phyloP scores from a whole-genome alignment of 2,113 vertebrate species.

The Eleginops maclovinus region DNA sequence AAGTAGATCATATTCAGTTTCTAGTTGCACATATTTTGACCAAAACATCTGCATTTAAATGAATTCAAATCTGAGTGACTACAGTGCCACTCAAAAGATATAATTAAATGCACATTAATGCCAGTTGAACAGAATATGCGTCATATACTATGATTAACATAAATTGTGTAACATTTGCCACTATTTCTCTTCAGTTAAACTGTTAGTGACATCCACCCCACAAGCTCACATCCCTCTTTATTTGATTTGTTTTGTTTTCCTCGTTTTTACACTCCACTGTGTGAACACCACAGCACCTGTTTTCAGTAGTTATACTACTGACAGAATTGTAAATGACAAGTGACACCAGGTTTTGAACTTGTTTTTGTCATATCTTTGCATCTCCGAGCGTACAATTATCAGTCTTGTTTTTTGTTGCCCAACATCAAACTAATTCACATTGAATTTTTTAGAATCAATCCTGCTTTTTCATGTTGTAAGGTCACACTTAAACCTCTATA shows the following conservation, averaged over 20 bases:
- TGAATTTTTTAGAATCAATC: not conserved
- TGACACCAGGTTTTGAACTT: slow-evolving; percentile 13
- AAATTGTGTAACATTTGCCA: not conserved
- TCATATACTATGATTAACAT: no score
- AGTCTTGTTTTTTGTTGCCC: slow-evolving; percentile 18
- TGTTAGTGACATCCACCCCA: not conserved
- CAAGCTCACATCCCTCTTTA: not conserved
- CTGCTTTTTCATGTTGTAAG: slow-evolving; percentile 25
- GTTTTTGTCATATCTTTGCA: slow-evolving; percentile 5
- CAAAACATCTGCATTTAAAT: no score
- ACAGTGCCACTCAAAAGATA: no score
- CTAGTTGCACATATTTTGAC: no score
- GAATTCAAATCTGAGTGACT: no score
- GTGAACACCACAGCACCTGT: slow-evolving; percentile 7
- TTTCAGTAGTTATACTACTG: slow-evolving; percentile 11
- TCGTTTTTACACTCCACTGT: not conserved
- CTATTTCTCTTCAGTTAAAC: not conserved
- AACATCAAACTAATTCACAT: slow-evolving; percentile 14
- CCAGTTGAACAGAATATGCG: no score
- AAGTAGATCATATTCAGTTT: no score
- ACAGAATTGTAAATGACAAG: slow-evolving; percentile 30
- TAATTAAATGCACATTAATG: no score
- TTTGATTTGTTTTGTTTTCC: not conserved
- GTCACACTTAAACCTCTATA: slow-evolving; percentile 23
- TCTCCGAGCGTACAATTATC: slow-evolving; percentile 22